Conservation (phyloP, 2,797 vertebrate genomes). For the Ptychobarbus kaznakovi region DNA sequence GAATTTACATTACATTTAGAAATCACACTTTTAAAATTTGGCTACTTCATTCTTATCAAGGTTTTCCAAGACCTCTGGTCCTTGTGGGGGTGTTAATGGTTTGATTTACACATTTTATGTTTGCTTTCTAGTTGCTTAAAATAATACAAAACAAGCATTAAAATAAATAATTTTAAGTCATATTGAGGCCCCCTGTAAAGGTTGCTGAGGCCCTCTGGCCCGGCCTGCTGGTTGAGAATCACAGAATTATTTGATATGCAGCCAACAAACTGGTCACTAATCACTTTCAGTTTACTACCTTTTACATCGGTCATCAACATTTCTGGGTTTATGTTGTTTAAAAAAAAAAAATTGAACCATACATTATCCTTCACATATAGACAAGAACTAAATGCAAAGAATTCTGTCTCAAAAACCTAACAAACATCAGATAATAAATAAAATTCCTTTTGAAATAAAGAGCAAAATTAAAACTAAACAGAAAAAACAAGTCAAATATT, state of each 20-base stretch:
- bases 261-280: not conserved
- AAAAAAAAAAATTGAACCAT: not conserved
- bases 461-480: not conserved
- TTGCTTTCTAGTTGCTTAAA: not conserved
- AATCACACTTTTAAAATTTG: not conserved
- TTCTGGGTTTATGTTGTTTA: not conserved
- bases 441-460: not conserved
- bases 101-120: no score
- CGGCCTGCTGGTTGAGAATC: not conserved
- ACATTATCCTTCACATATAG: not conserved
- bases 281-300: not conserved
- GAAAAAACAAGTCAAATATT: not conserved
- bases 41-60: not conserved
- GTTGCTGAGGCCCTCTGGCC: not conserved
- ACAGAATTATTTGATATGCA: not conserved
- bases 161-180: not conserved
- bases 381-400: not conserved
- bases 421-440: not conserved
- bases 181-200: not conserved
- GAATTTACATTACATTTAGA: not conserved
- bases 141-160: no score
- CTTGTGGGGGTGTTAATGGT: no score
- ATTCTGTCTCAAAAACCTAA: not conserved
- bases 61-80: not conserved
- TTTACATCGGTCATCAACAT: not conserved